Evolutionary conservation across 1,140 invertebrate species (phyloP), one percentile per base, ranked within the genome.

Genomic region (Calephelis virginiensis): DNA sequence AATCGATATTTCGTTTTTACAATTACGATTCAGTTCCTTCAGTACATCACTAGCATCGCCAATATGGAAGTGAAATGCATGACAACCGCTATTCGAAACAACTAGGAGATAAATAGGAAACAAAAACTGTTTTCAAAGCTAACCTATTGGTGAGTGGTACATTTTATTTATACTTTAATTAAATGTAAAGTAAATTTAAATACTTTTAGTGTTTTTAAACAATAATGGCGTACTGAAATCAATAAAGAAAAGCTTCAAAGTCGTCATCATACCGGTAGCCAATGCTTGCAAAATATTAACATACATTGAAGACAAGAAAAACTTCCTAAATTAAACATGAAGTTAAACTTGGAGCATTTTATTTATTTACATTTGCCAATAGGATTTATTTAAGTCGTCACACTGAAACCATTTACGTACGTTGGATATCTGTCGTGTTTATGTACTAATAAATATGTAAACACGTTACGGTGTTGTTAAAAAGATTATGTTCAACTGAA

Each of bases 21-120:
- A n/a, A 59, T 59, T n/a, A 59, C 53, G 53, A 59, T 59, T 59
- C 53, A 38, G 28, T 6, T 37, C 11, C 76, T 75, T 59, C 37
- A 38, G 28, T 6, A 59, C 11, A 77, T 75, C 86, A 82, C 84
- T 87, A 85, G 66, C 69, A 67, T 81, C 74, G 71, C 76, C 82
- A 89, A 87, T 83, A 89, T 89, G 86, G 85, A 80, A 83, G 83
- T 85, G 84, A 85, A 85, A 86, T 82, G 85, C 82, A 80, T 88
- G 86, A 86, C 85, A 89, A 86, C 80, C 75, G 78, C 77, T 76
- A 80, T 75, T 72, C 77, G 78, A 79, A 80, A 85, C 79, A 80
- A 81, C 74, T 82, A 81, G 79, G 73, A 86, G 83, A 83, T 90
- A 90, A 88, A 87, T 90, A 86, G 81, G 75, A 83, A 83, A 82